phyloP scores from a whole-genome alignment of 2,113 vertebrate genomes.

The Rhynchopsitta pachyrhyncha region DNA sequence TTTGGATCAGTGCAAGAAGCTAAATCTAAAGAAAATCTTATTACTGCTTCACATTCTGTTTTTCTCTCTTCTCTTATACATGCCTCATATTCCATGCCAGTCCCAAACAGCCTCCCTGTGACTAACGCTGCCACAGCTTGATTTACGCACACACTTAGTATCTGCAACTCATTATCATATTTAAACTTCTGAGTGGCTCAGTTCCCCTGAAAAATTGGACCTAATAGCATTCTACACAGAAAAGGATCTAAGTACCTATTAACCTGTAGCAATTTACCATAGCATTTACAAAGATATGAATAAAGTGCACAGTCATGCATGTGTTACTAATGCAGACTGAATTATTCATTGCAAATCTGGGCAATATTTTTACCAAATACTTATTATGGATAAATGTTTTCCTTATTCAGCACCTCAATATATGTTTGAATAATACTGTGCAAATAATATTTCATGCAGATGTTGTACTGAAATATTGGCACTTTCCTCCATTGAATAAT shows the following conservation, averaged over 20 bases:
- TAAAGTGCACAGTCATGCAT: not conserved
- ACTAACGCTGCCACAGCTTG: not conserved
- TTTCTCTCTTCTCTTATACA: not conserved
- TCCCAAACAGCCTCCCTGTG: not conserved
- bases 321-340: not conserved
- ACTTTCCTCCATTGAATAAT: conserved; percentile 13
- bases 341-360: conserved; percentile 46
- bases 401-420: not conserved
- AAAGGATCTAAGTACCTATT: conserved; percentile 24
- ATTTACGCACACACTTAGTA: conserved; percentile 6
- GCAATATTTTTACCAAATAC: conserved; percentile 24
- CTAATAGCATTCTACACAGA: not conserved
- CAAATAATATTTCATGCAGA: conserved; percentile 16
- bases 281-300: not conserved
- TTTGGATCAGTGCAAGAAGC: not conserved
- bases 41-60: not conserved
- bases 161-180: not conserved
- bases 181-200: conserved; percentile 29
- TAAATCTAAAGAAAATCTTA: not conserved
- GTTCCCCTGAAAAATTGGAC: not conserved
- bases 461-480: not conserved
- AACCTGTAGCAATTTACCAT: conserved; percentile 19
- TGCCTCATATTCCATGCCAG: not conserved
- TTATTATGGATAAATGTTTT: conserved; percentile 42
- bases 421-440: conserved; percentile 2